Base-by-base conservation (phyloP, 2,113 vertebrate genomes). In the Meleagris gallopavo region DNA sequence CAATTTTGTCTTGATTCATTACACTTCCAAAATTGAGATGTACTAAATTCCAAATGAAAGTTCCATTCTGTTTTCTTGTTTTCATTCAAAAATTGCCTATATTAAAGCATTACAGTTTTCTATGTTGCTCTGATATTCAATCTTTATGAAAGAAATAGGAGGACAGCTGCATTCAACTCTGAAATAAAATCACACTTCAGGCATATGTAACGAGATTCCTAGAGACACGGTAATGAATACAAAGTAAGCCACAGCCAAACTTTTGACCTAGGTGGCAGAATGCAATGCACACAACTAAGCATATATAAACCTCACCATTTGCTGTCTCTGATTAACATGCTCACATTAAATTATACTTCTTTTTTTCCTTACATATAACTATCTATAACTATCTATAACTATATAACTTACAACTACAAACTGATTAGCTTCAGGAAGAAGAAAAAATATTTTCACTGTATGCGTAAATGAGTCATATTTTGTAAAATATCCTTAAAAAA, bases 281-380 rank as follows among this genome's bases (percentile, higher is more conserved):
- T 13, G 24, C 32, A 70, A 27, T 12, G 27, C 24, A 50, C 18
- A 19, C 11, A 70, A 86, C n/a, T 70, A 40, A 75, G 71, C 22
- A 60, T 12, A 83, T 2, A 0, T 11, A 69, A 74, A 72, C 17
- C 11, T 20, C 13, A 3, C 21, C 15, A 36, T 1, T 0, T 25
- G 43, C 40, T 74, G n/a, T 22, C 32, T 64, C 34, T 64, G 13
- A 13, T 40, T 72, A 69, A 57, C 6, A 32, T 2, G 1, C 64
- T 45, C 45, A 77, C 16, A 24, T 58, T 54, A 86, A 85, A 80
- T 13, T n/a, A 2, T 13, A 20, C 1, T 9, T 36, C 8, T 71
- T 64, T n/a, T 45, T 72, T 45, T 36, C 11, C 29, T 22, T 46
- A 25, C 5, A 86, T 77, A 9, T 30, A 92, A 13, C 22, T 43